These are phyloP conservation scores for Seladonia tumulorum DNA, from an alignment of 2,888 invertebrate species.

Conservation along the genomic window DNA sequence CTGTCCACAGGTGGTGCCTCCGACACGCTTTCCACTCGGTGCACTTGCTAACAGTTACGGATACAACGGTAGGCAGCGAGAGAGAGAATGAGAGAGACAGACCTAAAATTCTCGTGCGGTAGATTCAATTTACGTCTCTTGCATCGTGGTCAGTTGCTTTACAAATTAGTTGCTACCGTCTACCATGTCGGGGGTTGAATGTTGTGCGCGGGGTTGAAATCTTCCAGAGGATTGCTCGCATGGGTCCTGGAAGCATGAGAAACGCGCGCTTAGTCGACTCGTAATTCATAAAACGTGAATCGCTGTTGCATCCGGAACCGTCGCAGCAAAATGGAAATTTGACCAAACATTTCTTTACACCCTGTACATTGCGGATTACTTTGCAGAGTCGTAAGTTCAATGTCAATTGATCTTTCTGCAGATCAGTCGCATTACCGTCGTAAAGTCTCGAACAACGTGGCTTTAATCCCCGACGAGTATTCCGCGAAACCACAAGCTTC, in stretches of 20 bases:
- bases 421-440: background rate
- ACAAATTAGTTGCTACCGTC: background rate
- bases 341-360: no score
- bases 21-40: background rate
- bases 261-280: background rate
- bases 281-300: background rate
- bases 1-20: background rate
- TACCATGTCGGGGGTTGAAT: background rate
- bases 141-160: constrained; percentile 24
- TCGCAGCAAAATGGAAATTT: no score
- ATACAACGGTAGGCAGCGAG: background rate
- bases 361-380: background rate
- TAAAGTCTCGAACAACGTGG: background rate
- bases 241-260: background rate
- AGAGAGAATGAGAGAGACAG: no score
- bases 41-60: background rate
- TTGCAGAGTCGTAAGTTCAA: background rate
- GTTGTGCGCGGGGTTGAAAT: background rate
- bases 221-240: background rate
- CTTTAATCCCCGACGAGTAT: background rate
- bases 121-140: background rate
- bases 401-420: background rate
- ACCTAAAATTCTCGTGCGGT: background rate
- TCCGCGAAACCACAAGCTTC: no score
- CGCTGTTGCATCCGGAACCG: background rate